Conservation (phyloP, 2,888 invertebrate genomes). For the Cheilosia vulpina region DNA sequence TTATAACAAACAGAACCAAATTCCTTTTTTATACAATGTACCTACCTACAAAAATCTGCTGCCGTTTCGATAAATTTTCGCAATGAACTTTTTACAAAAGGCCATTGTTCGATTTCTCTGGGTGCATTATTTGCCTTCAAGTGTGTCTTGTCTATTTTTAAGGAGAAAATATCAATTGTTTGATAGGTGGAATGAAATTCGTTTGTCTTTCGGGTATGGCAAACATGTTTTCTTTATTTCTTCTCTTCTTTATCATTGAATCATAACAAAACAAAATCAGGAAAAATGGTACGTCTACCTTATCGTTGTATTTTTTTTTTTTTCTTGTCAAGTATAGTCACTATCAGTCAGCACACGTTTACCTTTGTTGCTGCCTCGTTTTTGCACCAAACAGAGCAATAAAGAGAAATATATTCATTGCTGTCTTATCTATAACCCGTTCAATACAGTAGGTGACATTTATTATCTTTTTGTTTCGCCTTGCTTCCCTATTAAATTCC, state of each 20-base stretch:
- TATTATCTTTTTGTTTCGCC: constrained; percentile 50
- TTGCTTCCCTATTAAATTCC: constrained; percentile 14
- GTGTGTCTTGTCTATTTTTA: constrained; percentile 13
- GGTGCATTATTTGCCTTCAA: constrained; percentile 49
- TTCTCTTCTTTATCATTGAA: constrained; percentile 10
- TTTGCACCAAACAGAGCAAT: constrained; percentile 44
- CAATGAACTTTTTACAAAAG: constrained; percentile 26
- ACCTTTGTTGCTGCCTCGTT: constrained; percentile 36
- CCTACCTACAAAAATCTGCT: constrained; percentile 47
- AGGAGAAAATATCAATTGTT: constrained; percentile 45
- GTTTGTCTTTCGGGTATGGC: constrained; percentile 20
- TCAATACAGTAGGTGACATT: constrained; percentile 57
- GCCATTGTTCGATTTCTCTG: constrained; percentile 28
- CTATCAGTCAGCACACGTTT: constrained; percentile 16
- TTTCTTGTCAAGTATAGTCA: background rate
- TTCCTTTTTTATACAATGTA: background rate
- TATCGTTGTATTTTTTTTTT: constrained; percentile 19
- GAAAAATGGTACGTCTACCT: background rate
- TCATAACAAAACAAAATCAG: background rate
- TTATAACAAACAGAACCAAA: background rate
- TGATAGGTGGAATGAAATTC: constrained; percentile 30
- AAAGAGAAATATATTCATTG: constrained; percentile 9
- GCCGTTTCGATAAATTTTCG: constrained; percentile 30
- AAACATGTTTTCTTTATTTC: constrained; percentile 22
- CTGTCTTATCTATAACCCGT: constrained; percentile 54